These are phyloP conservation scores for Peribatodes rhomboidaria DNA, from an alignment of 2,888 invertebrate species.

Conservation along the genomic window DNA sequence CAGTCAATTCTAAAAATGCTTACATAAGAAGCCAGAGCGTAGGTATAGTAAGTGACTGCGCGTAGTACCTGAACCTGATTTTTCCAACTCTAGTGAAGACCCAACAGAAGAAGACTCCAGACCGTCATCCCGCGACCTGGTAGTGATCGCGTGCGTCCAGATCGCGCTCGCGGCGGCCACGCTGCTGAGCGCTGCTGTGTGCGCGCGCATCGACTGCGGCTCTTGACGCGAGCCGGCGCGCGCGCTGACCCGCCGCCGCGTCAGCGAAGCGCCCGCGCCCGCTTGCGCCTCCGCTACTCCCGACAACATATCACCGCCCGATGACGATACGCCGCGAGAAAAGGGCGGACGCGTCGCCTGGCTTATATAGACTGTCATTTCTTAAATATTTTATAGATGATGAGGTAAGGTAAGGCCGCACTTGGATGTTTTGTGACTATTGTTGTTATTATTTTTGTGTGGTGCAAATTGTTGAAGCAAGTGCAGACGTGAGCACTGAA, in stretches of 20 bases:
- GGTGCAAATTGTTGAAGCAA: too few relatives aligned
- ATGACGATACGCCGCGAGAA: slow-evolving; percentile 66
- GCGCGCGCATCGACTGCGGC: slow-evolving; percentile 84
- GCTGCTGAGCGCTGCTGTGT: slow-evolving; percentile 81
- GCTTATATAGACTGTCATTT: slow-evolving; percentile 78
- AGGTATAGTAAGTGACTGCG: too few relatives aligned
- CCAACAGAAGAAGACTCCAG: slow-evolving; percentile 72
- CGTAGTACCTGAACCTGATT: neutral
- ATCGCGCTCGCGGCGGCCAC: slow-evolving; percentile 81
- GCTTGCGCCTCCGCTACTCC: slow-evolving; percentile 62
- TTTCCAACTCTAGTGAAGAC: slow-evolving; percentile 68
- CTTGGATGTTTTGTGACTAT: neutral
- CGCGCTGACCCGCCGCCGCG: slow-evolving; percentile 71
- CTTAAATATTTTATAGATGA: neutral
- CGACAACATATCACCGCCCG: slow-evolving; percentile 63
- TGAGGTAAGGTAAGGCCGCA: neutral
- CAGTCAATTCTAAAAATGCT: too few relatives aligned
- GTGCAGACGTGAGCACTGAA: too few relatives aligned
- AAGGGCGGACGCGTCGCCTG: slow-evolving; percentile 86
- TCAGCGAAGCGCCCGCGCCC: slow-evolving; percentile 71
- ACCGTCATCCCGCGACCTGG: slow-evolving; percentile 75
- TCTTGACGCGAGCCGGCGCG: slow-evolving; percentile 80
- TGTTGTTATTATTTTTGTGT: too few relatives aligned
- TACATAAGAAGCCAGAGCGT: too few relatives aligned
- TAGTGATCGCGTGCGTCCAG: slow-evolving; percentile 83